phyloP scores from a whole-genome alignment of 2,797 vertebrate species.

The Scyliorhinus canicula region DNA sequence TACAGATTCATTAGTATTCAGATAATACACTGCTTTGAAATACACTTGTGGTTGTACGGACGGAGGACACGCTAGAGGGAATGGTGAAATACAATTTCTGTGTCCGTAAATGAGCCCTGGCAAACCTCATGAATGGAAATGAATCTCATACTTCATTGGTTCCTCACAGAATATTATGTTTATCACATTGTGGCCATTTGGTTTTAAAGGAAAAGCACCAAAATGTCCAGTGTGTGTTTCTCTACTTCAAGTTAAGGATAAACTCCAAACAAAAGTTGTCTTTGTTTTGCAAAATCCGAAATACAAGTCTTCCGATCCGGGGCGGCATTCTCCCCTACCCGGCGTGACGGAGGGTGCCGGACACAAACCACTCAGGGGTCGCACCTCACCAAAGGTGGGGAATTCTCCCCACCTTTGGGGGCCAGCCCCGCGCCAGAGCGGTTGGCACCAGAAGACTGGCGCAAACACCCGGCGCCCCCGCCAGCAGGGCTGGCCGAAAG shows the following conservation, averaged over 20 bases:
- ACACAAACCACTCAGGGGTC: no score
- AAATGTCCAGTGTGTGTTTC: neutral
- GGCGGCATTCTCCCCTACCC: no score
- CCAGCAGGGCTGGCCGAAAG: no score
- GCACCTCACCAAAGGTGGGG: no score
- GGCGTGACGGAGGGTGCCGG: no score
- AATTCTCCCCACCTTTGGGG: no score
- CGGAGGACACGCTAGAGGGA: neutral
- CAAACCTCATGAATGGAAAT: constrained; percentile 27
- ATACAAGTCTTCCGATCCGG: neutral
- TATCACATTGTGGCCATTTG: neutral
- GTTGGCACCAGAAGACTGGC: no score
- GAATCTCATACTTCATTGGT: constrained; percentile 20
- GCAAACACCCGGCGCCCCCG: no score
- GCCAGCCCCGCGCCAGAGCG: no score
- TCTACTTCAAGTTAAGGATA: neutral
- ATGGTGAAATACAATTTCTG: neutral
- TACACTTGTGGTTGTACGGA: neutral
- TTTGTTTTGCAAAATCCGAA: neutral
- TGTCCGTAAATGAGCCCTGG: neutral
- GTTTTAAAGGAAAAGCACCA: neutral
- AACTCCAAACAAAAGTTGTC: neutral
- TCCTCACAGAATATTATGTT: neutral
- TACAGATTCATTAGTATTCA: neutral
- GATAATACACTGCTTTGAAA: neutral